phyloP scores from a whole-genome alignment of 2,888 invertebrate genomes.

The Trichacis sp. region DNA sequence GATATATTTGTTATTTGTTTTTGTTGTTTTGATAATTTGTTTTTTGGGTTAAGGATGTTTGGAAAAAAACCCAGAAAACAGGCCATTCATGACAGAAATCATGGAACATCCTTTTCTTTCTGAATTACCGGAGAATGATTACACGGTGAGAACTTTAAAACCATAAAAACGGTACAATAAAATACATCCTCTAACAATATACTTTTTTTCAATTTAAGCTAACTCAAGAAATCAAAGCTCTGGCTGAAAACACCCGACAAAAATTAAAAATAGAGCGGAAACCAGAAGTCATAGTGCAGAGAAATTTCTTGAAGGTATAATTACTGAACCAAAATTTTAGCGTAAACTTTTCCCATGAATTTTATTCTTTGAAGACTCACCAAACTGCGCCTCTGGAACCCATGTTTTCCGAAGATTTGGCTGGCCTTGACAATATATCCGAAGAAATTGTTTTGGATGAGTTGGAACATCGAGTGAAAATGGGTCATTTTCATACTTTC shows the following conservation, averaged over 20 bases:
- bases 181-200: too few relatives aligned
- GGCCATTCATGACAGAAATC: conserved; percentile 85
- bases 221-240: conserved; percentile 78
- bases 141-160: conserved; percentile 72
- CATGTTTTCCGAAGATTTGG: conserved; percentile 87
- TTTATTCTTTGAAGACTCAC: conserved; percentile 48
- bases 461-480: conserved; percentile 76
- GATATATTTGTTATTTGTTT: too few relatives aligned
- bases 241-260: conserved; percentile 71
- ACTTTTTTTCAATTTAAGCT: too few relatives aligned
- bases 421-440: conserved; percentile 80
- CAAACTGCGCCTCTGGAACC: conserved; percentile 73
- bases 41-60: too few relatives aligned
- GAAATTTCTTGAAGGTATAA: conserved; percentile 65
- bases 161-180: neutral
- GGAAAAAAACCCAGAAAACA: conserved; percentile 87
- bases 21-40: too few relatives aligned
- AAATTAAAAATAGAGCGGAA: conserved; percentile 71
- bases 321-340: neutral
- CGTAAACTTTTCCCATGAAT: conserved; percentile 10
- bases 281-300: conserved; percentile 70
- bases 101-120: conserved; percentile 87
- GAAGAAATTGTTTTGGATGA: conserved; percentile 80
- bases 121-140: conserved; percentile 83
- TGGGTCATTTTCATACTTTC: conserved; percentile 81